phyloP scores from a whole-genome alignment of 2,888 invertebrate species.

The Blomia tropicalis region DNA sequence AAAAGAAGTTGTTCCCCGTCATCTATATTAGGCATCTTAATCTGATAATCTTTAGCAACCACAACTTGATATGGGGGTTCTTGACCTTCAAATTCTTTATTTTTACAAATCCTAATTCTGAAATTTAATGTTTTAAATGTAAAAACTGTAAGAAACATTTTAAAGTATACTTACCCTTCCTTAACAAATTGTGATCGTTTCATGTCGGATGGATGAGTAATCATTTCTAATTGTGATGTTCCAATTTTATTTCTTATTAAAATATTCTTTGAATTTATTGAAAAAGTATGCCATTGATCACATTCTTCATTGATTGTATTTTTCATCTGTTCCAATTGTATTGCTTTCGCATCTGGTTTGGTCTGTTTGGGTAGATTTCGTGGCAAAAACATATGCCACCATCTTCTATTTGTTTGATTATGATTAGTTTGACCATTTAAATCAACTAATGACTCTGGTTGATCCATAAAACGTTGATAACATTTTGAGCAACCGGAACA shows the following conservation, averaged over 20 bases:
- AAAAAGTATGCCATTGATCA: slow-evolving; percentile 30
- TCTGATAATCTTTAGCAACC: neutral
- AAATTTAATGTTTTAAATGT: neutral
- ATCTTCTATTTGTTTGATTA: slow-evolving; percentile 7
- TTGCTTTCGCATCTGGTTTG: neutral
- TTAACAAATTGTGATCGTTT: slow-evolving; percentile 13
- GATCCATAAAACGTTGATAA: slow-evolving; percentile 32
- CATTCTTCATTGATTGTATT: slow-evolving; percentile 32
- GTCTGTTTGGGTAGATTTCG: slow-evolving; percentile 6
- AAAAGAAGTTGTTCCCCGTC: too few relatives aligned
- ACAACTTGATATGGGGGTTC: slow-evolving; percentile 4
- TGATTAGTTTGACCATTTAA: neutral
- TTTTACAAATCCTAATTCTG: slow-evolving; percentile 1
- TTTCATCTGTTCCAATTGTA: slow-evolving; percentile 14
- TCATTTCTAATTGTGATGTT: slow-evolving; percentile 18
- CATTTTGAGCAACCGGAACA: slow-evolving; percentile 68
- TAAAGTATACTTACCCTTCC: slow-evolving; percentile 16
- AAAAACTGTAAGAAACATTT: neutral
- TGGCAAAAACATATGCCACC: slow-evolving; percentile 24
- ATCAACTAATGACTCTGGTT: neutral
- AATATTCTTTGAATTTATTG: slow-evolving; percentile 28
- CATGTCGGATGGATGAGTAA: slow-evolving; percentile 15
- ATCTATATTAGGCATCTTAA: neutral
- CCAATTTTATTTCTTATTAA: slow-evolving; percentile 21
- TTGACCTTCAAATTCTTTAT: neutral